Conservation (phyloP, 2,888 invertebrate species). For the Cerastoderma edule region DNA sequence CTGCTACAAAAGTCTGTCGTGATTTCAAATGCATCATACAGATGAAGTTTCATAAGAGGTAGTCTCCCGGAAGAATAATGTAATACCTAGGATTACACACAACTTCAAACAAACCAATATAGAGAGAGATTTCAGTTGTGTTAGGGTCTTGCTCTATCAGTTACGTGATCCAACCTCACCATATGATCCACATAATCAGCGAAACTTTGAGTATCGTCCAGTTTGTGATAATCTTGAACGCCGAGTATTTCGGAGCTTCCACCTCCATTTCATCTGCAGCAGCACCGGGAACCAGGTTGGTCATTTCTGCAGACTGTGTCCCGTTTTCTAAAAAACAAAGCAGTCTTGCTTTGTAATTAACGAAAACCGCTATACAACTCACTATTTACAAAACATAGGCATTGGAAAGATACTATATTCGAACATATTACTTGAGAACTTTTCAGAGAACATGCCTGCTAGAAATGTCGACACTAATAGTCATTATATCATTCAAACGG, state of each 20-base stretch:
- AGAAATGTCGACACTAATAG: neutral
- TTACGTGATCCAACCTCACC: too few relatives aligned
- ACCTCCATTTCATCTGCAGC: neutral
- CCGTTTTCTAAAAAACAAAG: slow-evolving; percentile 9
- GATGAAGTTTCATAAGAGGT: too few relatives aligned
- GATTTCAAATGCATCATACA: too few relatives aligned
- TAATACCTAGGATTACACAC: too few relatives aligned
- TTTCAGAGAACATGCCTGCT: neutral
- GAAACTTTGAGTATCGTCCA: slow-evolving; percentile 41
- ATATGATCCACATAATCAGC: slow-evolving; percentile 54
- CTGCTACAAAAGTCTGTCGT: too few relatives aligned
- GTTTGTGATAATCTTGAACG: slow-evolving; percentile 11
- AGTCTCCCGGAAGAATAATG: too few relatives aligned
- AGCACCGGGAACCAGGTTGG: neutral
- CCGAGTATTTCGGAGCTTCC: neutral
- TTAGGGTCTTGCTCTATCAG: too few relatives aligned
- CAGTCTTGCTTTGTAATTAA: neutral
- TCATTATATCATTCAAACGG: neutral
- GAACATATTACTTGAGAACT: neutral
- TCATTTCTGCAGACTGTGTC: neutral
- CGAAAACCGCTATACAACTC: neutral
- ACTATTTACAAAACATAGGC: neutral
- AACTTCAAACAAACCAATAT: too few relatives aligned
- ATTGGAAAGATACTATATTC: neutral
- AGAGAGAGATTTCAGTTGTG: too few relatives aligned